Conservation (phyloP, 2,797 vertebrate species). For the Falco berigora region DNA sequence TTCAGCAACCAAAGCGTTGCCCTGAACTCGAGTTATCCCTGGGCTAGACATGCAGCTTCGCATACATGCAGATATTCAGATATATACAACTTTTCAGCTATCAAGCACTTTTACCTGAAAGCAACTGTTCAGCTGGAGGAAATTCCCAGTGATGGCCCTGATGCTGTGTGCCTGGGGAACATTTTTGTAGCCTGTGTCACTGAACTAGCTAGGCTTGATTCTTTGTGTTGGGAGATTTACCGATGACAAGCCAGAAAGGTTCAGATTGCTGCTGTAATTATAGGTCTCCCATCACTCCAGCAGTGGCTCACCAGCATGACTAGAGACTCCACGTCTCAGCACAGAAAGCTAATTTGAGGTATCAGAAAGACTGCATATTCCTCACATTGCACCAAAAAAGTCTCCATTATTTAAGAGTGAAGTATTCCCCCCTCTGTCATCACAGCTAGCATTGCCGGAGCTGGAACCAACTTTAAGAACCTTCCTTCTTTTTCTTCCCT, state of each 20-base stretch:
- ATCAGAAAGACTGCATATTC: neutral
- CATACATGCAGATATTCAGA: fast-evolving
- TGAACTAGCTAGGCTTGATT: neutral
- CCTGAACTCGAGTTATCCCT: fast-evolving
- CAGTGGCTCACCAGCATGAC: neutral
- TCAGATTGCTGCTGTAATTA: neutral
- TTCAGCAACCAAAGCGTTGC: neutral
- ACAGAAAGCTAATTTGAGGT: neutral
- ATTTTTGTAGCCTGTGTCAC: neutral
- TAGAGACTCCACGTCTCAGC: neutral
- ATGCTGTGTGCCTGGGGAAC: neutral
- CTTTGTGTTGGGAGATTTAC: neutral
- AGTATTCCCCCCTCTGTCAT: neutral
- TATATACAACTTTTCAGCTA: neutral
- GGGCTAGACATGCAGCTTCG: fast-evolving
- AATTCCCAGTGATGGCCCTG: neutral
- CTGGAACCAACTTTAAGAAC: neutral
- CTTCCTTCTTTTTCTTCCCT: neutral
- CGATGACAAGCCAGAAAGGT: neutral
- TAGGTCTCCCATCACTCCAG: neutral
- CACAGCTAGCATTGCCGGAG: neutral
- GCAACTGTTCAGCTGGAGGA: neutral
- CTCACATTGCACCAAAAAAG: neutral
- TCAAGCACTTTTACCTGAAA: neutral
- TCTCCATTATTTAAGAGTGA: too few species aligned